These are phyloP conservation scores for Erpornis zantholeuca DNA, from an alignment of 2,113 vertebrate genomes.

Conservation along the genomic window DNA sequence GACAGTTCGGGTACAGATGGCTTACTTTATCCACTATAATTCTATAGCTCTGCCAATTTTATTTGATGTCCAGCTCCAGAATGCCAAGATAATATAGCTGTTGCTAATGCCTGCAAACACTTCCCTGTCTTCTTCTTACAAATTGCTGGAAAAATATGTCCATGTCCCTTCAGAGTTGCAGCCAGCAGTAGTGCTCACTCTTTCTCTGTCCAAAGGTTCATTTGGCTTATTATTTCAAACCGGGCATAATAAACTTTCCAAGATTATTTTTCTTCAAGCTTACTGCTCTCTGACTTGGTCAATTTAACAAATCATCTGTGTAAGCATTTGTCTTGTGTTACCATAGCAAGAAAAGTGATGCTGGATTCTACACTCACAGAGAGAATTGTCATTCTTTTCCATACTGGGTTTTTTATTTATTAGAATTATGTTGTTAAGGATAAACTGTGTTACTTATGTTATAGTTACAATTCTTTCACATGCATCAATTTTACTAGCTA, in stretches of 20 bases:
- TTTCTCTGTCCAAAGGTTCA: background rate
- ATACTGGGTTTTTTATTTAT: background rate
- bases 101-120: background rate
- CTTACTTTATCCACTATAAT: background rate
- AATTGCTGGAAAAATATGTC: background rate
- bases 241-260: background rate
- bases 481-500: background rate
- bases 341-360: background rate
- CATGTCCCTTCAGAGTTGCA: background rate
- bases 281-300: background rate
- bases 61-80: background rate
- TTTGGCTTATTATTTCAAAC: constrained; percentile 13
- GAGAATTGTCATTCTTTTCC: background rate
- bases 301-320: constrained; percentile 9
- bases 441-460: background rate
- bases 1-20: background rate
- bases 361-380: background rate
- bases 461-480: background rate
- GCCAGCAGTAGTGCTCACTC: background rate
- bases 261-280: background rate
- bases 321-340: background rate
- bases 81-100: background rate
- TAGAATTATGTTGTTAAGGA: background rate
- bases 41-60: background rate
- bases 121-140: background rate